Evolutionary conservation across 2,797 vertebrate genomes (phyloP).

Genomic region (Spheniscus humboldti): DNA sequence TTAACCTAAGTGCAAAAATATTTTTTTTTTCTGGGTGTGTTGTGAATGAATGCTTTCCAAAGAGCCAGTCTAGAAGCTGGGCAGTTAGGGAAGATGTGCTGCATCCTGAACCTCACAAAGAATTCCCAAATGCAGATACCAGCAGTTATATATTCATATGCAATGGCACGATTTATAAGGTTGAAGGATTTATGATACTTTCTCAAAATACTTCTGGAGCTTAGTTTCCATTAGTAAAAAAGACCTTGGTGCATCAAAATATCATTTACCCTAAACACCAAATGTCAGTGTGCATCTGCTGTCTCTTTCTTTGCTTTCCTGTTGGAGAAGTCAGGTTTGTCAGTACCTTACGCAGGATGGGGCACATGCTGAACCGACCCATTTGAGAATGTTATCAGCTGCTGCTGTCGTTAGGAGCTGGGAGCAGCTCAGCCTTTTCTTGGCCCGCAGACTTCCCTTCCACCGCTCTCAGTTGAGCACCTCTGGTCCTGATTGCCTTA

Average conservation of each 20-base stretch:
- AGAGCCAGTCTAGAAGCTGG: not conserved
- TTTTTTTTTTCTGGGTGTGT: not conserved
- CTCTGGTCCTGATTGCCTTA: not conserved
- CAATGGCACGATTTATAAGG: not conserved
- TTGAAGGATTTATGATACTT: not conserved
- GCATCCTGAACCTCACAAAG: not conserved
- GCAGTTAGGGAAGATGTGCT: not conserved
- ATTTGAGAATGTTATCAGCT: not conserved
- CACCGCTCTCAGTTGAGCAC: rapidly evolving
- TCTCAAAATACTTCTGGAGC: not conserved
- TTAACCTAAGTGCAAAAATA: not conserved
- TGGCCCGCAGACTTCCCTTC: not conserved
- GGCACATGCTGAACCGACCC: rapidly evolving
- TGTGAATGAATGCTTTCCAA: not conserved
- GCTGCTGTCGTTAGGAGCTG: not conserved
- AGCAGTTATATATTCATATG: not conserved
- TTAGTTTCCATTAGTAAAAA: not conserved
- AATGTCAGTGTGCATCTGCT: not conserved
- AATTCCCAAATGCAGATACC: not conserved
- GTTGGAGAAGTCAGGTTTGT: not conserved
- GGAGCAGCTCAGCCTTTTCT: not conserved
- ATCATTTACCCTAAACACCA: not conserved
- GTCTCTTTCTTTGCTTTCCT: not conserved
- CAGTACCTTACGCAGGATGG: too few species aligned
- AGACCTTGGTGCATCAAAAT: not conserved